Evolutionary conservation across 2,113 vertebrate genomes (phyloP).

Genomic region (Accipiter virgatus): DNA sequence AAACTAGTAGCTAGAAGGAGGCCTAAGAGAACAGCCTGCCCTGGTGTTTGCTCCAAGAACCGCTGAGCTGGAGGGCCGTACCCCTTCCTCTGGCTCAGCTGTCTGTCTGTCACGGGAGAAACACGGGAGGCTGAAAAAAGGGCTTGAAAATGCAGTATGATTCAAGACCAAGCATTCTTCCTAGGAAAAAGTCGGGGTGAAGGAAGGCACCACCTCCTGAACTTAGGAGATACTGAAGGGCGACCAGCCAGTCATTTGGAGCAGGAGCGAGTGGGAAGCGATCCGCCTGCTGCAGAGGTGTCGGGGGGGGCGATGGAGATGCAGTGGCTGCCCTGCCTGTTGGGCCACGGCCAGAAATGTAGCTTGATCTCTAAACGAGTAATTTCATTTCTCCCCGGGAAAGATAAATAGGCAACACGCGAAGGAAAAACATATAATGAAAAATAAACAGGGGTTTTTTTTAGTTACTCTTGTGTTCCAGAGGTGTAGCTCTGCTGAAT

Average conservation of each 20-base stretch:
- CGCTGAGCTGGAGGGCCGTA: fast-evolving
- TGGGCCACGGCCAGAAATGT: not conserved
- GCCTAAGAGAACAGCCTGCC: not conserved
- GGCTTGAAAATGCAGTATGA: not conserved
- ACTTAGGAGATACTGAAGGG: not conserved
- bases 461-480: not conserved
- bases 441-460: not conserved
- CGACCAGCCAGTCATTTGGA: not conserved
- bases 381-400: not conserved
- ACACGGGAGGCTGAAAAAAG: not conserved
- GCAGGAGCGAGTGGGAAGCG: not conserved
- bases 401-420: not conserved
- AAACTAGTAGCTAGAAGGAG: not conserved
- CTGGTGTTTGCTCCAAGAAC: not conserved
- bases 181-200: not conserved
- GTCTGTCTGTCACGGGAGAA: fast-evolving
- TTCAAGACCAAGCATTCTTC: not conserved
- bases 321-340: not conserved
- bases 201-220: not conserved
- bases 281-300: too few relatives aligned
- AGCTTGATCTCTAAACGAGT: not conserved
- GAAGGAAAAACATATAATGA: not conserved
- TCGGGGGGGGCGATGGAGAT: fast-evolving
- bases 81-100: not conserved
- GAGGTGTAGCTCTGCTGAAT: not conserved